phyloP scores from a whole-genome alignment of 64 coral and sea anemone genomes.

The Actinia tenebrosa region DNA sequence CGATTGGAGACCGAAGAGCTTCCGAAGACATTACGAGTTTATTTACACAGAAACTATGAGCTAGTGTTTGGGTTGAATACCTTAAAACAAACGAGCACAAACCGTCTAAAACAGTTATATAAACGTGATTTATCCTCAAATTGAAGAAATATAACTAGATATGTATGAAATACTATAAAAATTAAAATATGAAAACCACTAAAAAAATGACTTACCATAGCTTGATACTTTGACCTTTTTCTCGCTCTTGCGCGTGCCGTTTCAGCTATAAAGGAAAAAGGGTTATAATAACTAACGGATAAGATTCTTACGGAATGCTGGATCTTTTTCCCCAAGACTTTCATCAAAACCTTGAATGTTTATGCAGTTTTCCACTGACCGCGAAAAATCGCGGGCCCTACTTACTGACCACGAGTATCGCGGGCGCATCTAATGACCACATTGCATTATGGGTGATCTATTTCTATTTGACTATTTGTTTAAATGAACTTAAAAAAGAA shows the following conservation, averaged over 20 bases:
- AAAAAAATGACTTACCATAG: background rate
- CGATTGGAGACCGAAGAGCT: background rate
- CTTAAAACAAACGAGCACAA: background rate
- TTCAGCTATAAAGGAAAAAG: no score
- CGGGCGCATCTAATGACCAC: background rate
- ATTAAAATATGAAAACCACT: background rate
- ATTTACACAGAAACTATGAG: background rate
- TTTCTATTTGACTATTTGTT: no score
- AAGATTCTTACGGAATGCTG: no score
- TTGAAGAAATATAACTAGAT: background rate
- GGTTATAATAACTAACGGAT: no score
- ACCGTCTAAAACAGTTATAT: background rate
- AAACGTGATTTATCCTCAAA: background rate
- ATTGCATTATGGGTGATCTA: background rate
- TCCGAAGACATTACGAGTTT: slow-evolving; percentile 7
- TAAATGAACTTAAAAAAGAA: no score
- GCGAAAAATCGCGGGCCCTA: no score
- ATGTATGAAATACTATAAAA: background rate
- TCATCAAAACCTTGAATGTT: no score
- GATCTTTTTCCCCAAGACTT: no score
- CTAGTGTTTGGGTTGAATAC: background rate
- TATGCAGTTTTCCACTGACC: no score
- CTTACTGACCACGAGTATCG: no score
- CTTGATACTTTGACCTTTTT: background rate
- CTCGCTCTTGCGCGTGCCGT: no score